Percentiles rank a stretch among this genome's conserved stretches.
Conservation (phyloP, 2,113 vertebrate genomes). For the Ia io region DNA sequence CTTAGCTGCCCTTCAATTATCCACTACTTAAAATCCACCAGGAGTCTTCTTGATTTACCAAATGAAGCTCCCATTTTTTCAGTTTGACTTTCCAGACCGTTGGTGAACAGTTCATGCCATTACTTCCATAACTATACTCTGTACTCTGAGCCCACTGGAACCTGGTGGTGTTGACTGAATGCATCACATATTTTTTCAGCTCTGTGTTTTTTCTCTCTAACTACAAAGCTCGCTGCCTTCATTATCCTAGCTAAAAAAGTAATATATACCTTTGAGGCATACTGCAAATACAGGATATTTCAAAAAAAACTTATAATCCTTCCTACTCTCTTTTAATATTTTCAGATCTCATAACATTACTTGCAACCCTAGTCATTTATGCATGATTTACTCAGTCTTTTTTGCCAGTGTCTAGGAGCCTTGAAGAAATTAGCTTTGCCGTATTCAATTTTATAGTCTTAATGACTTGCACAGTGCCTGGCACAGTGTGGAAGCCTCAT, state of each 20-base stretch:
- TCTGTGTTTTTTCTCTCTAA: neutral
- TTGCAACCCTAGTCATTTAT: neutral
- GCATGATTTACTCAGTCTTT: neutral
- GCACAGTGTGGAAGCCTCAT: neutral
- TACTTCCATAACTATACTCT: neutral
- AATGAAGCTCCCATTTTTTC: slow-evolving; percentile 6
- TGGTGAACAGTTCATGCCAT: neutral
- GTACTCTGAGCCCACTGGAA: neutral
- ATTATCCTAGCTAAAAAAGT: neutral
- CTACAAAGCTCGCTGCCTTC: neutral
- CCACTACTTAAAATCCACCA: neutral
- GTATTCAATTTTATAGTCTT: neutral
- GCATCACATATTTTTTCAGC: neutral
- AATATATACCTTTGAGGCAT: neutral
- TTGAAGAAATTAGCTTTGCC: neutral
- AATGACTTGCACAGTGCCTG: neutral
- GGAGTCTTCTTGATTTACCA: neutral
- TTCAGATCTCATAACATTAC: neutral
- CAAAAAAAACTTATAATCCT: neutral
- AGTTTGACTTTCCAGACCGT: neutral
- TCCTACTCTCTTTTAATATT: neutral
- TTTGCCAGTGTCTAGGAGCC: neutral
- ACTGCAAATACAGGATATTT: neutral
- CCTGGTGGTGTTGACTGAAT: neutral
- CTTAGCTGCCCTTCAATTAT: neutral